A percentile compares a stretch with the other conserved stretches of the same genome.
phyloP scores from a whole-genome alignment of 2,888 invertebrate species.

The Labia minor region DNA sequence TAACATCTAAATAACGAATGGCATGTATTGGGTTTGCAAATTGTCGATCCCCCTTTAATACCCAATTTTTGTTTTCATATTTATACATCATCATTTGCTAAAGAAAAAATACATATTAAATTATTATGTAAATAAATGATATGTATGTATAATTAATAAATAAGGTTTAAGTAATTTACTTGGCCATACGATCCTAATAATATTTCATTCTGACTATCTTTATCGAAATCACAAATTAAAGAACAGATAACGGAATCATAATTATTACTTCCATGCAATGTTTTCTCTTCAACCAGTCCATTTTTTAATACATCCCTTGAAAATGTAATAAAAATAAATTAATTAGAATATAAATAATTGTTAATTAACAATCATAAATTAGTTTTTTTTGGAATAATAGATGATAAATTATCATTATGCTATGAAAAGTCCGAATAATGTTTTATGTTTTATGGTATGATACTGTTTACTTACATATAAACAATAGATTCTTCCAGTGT shows the following conservation, averaged over 20 bases:
- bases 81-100: conserved; percentile 45
- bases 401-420: no score
- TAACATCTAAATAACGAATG: conserved; percentile 49
- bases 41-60: conserved; percentile 40
- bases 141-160: no score
- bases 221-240: conserved; percentile 54
- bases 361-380: no score
- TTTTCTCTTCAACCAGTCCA: conserved; percentile 39
- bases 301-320: conserved; percentile 41
- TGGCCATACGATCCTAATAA: conserved; percentile 57
- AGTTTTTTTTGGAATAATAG: no score
- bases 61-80: conserved; percentile 36
- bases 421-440: no score
- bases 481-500: conserved; percentile 46
- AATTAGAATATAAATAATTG: background rate
- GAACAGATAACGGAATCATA: conserved; percentile 50
- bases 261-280: conserved; percentile 41
- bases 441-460: no score
- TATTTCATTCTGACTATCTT: conserved; percentile 58
- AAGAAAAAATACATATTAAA: conserved; percentile 28
- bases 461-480: conserved; percentile 46
- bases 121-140: no score
- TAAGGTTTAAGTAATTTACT: conserved; percentile 34
- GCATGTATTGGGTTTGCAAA: conserved; percentile 52
- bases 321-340: conserved; percentile 22